Evolutionary conservation across 1,140 invertebrate species (phyloP).

Genomic region (Drosophila lini): DNA sequence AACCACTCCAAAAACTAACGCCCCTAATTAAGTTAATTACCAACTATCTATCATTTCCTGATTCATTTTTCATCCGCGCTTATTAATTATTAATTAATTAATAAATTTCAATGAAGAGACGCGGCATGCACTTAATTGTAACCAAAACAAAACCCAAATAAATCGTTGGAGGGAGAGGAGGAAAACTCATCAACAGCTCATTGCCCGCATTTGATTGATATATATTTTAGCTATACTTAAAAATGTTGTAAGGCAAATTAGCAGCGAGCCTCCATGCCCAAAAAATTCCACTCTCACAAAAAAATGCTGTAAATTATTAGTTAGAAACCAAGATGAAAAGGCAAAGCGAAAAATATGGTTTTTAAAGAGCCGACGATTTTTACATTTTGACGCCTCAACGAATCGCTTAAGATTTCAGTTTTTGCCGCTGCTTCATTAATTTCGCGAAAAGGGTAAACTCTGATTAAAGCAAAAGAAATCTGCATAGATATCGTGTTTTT

Average conservation of each 20-base stretch:
- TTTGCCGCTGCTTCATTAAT: slow-evolving; percentile 38
- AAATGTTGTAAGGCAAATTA: slow-evolving; percentile 65
- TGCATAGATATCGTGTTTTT: slow-evolving; percentile 57
- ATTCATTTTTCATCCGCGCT: slow-evolving; percentile 67
- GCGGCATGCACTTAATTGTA: slow-evolving; percentile 53
- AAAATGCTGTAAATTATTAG: slow-evolving; percentile 33
- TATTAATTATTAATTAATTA: slow-evolving; percentile 75
- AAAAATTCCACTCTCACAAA: slow-evolving; percentile 39
- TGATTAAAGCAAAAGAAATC: slow-evolving; percentile 42
- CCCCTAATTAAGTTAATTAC: slow-evolving; percentile 64
- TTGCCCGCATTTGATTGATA: slow-evolving; percentile 61
- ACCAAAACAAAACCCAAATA: slow-evolving; percentile 34
- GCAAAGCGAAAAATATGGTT: slow-evolving; percentile 51
- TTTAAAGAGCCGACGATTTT: slow-evolving; percentile 53
- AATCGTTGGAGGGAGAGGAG: slow-evolving; percentile 13
- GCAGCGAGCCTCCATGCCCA: neutral
- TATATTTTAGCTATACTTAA: slow-evolving; percentile 20
- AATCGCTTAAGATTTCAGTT: slow-evolving; percentile 18
- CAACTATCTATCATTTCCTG: slow-evolving; percentile 70
- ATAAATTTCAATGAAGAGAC: slow-evolving; percentile 60
- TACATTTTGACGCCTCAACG: slow-evolving; percentile 58
- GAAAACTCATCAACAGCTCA: slow-evolving; percentile 39
- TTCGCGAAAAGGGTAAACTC: slow-evolving; percentile 21
- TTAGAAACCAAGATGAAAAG: slow-evolving; percentile 31
- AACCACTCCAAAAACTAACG: slow-evolving; percentile 42